phyloP scores from a whole-genome alignment of 92 coral and sea anemone species.

The Porites rus region DNA sequence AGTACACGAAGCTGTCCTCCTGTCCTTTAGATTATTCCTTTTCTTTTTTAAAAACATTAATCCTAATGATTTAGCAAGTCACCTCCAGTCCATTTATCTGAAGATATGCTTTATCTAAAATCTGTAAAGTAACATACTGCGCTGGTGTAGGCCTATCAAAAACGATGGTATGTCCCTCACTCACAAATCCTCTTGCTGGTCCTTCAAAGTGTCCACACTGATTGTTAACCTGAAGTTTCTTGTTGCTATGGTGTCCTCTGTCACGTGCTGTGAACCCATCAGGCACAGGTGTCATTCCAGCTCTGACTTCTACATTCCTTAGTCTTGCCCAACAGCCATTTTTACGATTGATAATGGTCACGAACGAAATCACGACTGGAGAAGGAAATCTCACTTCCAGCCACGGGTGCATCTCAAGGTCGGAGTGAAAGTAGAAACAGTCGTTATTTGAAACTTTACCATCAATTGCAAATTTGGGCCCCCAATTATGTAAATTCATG shows the following conservation, averaged over 20 bases:
- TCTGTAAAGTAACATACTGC: background rate
- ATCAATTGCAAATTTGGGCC: conserved; percentile 9
- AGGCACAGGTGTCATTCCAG: background rate
- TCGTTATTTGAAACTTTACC: background rate
- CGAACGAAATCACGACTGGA: background rate
- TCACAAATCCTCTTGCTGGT: background rate
- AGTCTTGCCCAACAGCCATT: background rate
- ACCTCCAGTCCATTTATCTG: conserved; percentile 3
- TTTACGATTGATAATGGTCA: conserved; percentile 14
- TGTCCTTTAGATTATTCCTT: background rate
- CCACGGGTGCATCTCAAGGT: background rate
- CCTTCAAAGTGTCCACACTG: background rate
- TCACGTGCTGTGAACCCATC: background rate
- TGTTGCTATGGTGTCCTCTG: background rate
- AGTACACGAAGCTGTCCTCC: too few relatives aligned
- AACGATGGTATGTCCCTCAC: background rate
- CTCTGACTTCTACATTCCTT: background rate
- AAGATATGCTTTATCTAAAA: background rate
- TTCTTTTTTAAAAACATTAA: background rate
- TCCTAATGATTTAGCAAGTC: background rate
- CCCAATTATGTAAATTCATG: background rate
- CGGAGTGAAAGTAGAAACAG: background rate
- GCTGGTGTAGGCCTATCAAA: background rate
- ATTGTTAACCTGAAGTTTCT: background rate
- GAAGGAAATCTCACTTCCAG: too few relatives aligned